Percentiles rank a stretch among this genome's conserved stretches.
phyloP scores from a whole-genome alignment of 1,140 invertebrate genomes.

The Diorhabda elongata region DNA sequence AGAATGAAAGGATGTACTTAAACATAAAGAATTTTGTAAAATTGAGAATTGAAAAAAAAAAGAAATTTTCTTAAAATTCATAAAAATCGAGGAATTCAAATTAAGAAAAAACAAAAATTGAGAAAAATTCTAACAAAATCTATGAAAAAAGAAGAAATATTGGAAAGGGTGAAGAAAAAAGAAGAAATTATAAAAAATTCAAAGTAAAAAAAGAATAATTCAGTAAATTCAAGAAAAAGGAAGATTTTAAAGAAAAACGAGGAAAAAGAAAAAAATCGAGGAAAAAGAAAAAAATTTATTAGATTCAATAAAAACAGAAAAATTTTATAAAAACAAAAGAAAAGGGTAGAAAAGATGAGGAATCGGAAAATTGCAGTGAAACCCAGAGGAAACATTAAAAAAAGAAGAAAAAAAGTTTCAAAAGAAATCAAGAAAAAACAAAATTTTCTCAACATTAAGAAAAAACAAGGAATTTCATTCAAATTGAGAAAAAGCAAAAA shows the following conservation, averaged over 20 bases:
- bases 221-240: slow-evolving; percentile 12
- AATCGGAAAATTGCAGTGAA: not conserved
- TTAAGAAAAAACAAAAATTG: slow-evolving; percentile 9
- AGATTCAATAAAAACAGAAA: slow-evolving; percentile 27
- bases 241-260: slow-evolving; percentile 32
- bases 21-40: too few species aligned
- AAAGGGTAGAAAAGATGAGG: slow-evolving; percentile 38
- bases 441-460: too few species aligned
- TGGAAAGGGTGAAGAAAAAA: slow-evolving; percentile 41
- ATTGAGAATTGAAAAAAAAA: too few species aligned
- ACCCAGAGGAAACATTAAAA: slow-evolving; percentile 29
- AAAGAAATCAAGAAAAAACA: not conserved
- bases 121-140: slow-evolving; percentile 39
- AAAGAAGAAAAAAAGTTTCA: not conserved
- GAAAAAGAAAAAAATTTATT: too few species aligned
- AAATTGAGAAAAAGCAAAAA: too few species aligned
- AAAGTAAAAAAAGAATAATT: slow-evolving; percentile 30
- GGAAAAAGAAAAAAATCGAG: slow-evolving; percentile 19
- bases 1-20: too few species aligned
- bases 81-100: slow-evolving; percentile 35
- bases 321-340: slow-evolving; percentile 37
- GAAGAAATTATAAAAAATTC: slow-evolving; percentile 29
- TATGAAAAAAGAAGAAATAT: slow-evolving; percentile 31
- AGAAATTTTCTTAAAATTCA: not conserved
- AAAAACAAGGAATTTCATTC: too few species aligned